Percentiles rank a stretch among this genome's conserved stretches.
Evolutionary conservation across 2,113 vertebrate genomes (phyloP).

Genomic region (Entosphenus tridentatus): DNA sequence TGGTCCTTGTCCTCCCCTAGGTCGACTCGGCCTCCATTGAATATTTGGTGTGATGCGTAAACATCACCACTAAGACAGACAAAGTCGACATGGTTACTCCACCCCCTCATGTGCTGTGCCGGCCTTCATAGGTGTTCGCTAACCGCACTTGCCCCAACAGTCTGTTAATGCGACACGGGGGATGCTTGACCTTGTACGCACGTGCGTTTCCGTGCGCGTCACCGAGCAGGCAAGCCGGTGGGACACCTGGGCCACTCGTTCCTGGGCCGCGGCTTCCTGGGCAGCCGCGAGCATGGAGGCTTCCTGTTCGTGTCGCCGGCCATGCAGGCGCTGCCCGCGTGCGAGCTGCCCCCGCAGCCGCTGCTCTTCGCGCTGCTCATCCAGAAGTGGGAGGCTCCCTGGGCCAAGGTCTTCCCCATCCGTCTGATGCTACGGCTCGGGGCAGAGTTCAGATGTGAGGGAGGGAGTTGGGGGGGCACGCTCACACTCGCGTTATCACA

Average conservation of each 20-base stretch:
- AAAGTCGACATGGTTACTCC: too few species aligned
- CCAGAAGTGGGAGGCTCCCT: conserved; percentile 98
- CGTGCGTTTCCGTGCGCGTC: too few species aligned
- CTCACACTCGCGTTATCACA: too few species aligned
- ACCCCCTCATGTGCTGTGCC: too few species aligned
- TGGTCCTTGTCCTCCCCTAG: too few species aligned
- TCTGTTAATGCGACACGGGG: too few species aligned
- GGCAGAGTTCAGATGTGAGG: conserved; percentile 90
- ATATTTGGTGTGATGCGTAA: too few species aligned
- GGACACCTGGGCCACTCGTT: conserved; percentile 86
- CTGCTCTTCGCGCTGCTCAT: conserved; percentile 87
- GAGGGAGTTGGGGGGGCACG: neutral
- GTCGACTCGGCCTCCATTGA: too few species aligned
- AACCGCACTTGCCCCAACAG: too few species aligned
- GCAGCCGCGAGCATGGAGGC: conserved; percentile 82
- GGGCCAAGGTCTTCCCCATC: conserved; percentile 96
- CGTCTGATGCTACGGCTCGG: conserved; percentile 84
- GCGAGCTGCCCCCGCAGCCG: conserved; percentile 70
- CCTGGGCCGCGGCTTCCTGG: conserved; percentile 83
- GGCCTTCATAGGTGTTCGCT: too few species aligned
- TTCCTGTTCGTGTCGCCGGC: conserved; percentile 76
- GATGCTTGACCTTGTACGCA: too few species aligned
- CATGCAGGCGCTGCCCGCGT: conserved; percentile 82
- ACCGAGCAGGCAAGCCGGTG: conserved; percentile 48
- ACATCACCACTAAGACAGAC: too few species aligned